Percentiles rank a stretch among this genome's conserved stretches.
These are phyloP conservation scores for Cryptoblepharus egeriae DNA, from an alignment of 2,797 vertebrate species.

Conservation along the genomic window DNA sequence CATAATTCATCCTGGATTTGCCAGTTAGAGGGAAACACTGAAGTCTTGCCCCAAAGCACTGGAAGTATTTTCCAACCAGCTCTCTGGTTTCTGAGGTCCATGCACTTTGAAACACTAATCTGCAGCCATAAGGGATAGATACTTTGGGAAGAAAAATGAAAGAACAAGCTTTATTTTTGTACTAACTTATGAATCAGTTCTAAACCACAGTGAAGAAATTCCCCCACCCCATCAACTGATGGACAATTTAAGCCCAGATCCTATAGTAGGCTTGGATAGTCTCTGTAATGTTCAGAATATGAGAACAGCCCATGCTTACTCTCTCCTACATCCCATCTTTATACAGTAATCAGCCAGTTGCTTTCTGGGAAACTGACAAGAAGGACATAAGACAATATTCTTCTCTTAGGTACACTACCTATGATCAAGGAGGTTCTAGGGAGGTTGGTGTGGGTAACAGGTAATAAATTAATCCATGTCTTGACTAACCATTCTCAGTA, in stretches of 20 bases:
- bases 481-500: no score
- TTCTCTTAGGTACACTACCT: no score
- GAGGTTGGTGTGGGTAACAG: not conserved
- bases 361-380: no score
- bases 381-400: no score
- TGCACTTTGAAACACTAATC: not conserved
- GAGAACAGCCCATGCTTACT: no score
- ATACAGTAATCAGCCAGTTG: no score
- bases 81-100: not conserved
- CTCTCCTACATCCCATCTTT: no score
- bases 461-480: not conserved
- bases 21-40: not conserved
- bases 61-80: not conserved
- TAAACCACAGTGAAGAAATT: not conserved
- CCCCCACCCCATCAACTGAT: not conserved
- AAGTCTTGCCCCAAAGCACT: not conserved
- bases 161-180: not conserved
- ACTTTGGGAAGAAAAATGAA: not conserved
- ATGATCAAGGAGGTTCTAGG: no score
- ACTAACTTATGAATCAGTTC: not conserved
- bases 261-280: no score
- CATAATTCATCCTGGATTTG: not conserved
- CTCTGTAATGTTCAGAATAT: no score
- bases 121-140: not conserved
- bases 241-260: not conserved